These are phyloP conservation scores for Ploceus nigricollis DNA, from an alignment of 2,113 vertebrate genomes.

Conservation along the genomic window DNA sequence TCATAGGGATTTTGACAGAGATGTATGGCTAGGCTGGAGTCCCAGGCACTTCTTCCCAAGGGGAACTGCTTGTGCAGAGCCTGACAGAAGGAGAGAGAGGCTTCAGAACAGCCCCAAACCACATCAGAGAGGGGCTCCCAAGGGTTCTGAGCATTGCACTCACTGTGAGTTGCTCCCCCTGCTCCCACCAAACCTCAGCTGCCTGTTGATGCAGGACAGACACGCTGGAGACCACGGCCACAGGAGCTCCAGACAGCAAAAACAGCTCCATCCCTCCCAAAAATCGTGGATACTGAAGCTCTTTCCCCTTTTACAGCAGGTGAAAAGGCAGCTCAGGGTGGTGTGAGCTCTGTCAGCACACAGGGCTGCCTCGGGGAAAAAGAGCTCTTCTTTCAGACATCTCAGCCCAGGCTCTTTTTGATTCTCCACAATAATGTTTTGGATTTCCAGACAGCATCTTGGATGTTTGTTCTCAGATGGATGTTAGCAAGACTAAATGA, in stretches of 20 bases:
- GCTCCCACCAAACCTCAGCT: background rate
- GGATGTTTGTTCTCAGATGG: background rate
- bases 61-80: constrained; percentile 76
- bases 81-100: constrained; percentile 42
- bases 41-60: constrained; percentile 88
- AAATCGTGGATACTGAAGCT: background rate
- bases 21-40: constrained; percentile 89
- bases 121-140: background rate
- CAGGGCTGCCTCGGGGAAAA: accelerated
- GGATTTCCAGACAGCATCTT: background rate
- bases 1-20: constrained; percentile 99
- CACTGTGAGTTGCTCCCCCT: background rate
- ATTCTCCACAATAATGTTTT: background rate
- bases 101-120: constrained; percentile 51
- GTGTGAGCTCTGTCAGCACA: background rate
- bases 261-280: background rate
- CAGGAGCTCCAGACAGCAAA: background rate
- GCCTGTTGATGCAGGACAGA: background rate
- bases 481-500: background rate
- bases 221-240: accelerated
- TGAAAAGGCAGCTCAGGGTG: background rate
- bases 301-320: background rate
- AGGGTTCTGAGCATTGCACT: background rate
- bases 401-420: background rate
- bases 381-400: background rate